Evolutionary conservation across 2,888 invertebrate species (phyloP).

Genomic region (Hemaris fuciformis): DNA sequence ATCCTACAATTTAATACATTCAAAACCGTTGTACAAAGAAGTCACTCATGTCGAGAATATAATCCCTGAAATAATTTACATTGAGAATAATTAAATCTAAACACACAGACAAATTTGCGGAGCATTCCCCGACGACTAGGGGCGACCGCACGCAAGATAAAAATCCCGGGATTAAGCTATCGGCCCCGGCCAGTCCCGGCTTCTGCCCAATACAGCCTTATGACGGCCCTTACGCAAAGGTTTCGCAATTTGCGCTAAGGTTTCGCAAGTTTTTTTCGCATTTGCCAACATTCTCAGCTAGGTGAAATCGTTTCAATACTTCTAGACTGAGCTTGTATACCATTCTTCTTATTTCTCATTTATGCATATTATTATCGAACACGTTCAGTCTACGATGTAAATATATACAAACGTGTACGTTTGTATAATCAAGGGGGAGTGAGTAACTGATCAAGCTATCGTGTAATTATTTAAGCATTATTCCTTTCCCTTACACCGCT

Average conservation of each 20-base stretch:
- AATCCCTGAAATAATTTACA: constrained; percentile 9
- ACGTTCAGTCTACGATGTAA: too few species aligned
- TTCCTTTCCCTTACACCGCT: neutral
- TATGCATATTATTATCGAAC: too few species aligned
- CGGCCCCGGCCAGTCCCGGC: constrained; percentile 38
- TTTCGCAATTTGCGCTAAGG: constrained; percentile 31
- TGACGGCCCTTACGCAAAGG: constrained; percentile 31
- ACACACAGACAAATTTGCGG: constrained; percentile 9
- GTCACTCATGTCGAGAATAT: constrained; percentile 8
- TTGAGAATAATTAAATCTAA: constrained; percentile 9
- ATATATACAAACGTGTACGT: too few species aligned
- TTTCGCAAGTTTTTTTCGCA: constrained; percentile 29
- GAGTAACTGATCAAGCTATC: neutral
- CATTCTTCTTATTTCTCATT: neutral
- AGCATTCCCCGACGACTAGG: constrained; percentile 10
- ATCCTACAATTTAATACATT: neutral
- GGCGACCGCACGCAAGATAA: constrained; percentile 38
- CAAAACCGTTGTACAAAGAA: neutral
- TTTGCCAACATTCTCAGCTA: neutral
- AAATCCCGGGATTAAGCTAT: constrained; percentile 59
- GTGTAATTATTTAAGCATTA: neutral
- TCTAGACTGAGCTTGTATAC: neutral
- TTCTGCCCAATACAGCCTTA: constrained; percentile 43
- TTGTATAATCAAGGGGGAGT: neutral
- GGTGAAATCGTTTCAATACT: neutral